Base-by-base conservation (phyloP, 2,888 invertebrate genomes). In the Enoplolaimus lenunculus region DNA sequence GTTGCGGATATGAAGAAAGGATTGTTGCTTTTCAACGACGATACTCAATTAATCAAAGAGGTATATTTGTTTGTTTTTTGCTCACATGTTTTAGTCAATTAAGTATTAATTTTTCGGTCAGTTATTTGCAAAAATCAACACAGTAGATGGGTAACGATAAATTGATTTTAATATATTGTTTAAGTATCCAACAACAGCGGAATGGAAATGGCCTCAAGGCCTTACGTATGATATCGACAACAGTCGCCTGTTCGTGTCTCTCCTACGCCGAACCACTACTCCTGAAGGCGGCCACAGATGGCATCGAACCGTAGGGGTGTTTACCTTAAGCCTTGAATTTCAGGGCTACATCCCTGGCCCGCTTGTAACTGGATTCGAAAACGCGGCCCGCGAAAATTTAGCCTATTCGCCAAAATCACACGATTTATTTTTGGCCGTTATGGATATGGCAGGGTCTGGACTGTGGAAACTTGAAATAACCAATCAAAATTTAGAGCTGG, bases 181-280 rank as follows among this genome's bases (percentile, higher is more conserved):
- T n/a, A n/a, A n/a, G n/a, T n/a, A n/a, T n/a, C n/a, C n/a, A n/a
- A 34, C 28, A 7, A 28, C 66, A 13, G 30, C 21, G 29, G 67
- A 59, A 13, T 72, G 72, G 72, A 72, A 72, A 31, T 72, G 72
- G 72, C 72, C 72, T 13, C 72, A 72, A 62, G 71, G 72, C 21
- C 62, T 72, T n/a, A 69, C 60, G 30, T 71, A 72, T 68, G 72
- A 72, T 68, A 3, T 66, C 1, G 26, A 57, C 13, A 30, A 66
- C 2, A 1, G 29, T 3, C 59, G 28, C 2, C 16, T 71, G 1
- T 26, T 64, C 34, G 70, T 71, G n/a, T 66, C 67, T 34, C 29
- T 59, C 7, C 21, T 68, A 45, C 60, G 35, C 26, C 68, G 45
- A 34, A n/a, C n/a, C n/a, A n/a, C n/a, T n/a, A 3, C 28, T n/a